Evolutionary conservation across 1,140 invertebrate genomes (phyloP).

Genomic region (Ceratosolen solmsi): DNA sequence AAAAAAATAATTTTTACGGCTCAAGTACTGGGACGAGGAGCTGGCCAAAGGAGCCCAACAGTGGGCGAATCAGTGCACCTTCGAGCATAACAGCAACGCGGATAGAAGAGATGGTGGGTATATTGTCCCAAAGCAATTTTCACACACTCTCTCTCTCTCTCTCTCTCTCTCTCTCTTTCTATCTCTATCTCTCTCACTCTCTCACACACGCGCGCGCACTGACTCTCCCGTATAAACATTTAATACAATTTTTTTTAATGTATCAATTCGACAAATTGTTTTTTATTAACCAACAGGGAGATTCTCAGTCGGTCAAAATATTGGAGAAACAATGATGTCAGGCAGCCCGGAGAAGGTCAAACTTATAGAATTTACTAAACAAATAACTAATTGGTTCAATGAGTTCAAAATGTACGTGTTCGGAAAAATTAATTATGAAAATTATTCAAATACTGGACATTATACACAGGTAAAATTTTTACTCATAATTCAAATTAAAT

Average conservation of each 20-base stretch:
- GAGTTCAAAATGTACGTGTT: not conserved
- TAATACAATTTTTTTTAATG: not conserved
- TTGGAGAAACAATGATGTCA: constrained; percentile 75
- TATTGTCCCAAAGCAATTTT: not conserved
- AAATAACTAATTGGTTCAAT: not conserved
- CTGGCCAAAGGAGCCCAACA: constrained; percentile 66
- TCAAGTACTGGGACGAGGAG: constrained; percentile 66
- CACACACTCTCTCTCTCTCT: no score
- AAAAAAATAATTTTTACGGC: constrained; percentile 5
- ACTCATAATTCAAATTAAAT: no score
- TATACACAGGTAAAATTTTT: constrained; percentile 22
- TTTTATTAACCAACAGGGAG: constrained; percentile 68
- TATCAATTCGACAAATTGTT: not conserved
- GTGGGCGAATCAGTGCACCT: constrained; percentile 69
- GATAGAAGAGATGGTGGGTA: constrained; percentile 50
- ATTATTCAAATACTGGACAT: not conserved
- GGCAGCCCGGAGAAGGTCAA: not conserved
- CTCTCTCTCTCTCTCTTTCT: not conserved
- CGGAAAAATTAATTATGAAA: no score
- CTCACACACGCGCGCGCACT: no score
- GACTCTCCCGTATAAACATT: not conserved
- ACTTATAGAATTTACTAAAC: not conserved
- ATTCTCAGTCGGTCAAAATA: constrained; percentile 85
- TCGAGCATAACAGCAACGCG: constrained; percentile 60
- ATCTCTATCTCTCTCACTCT: constrained; percentile 63